Base-by-base conservation (phyloP, 2,797 vertebrate species). In the Miichthys miiuy region DNA sequence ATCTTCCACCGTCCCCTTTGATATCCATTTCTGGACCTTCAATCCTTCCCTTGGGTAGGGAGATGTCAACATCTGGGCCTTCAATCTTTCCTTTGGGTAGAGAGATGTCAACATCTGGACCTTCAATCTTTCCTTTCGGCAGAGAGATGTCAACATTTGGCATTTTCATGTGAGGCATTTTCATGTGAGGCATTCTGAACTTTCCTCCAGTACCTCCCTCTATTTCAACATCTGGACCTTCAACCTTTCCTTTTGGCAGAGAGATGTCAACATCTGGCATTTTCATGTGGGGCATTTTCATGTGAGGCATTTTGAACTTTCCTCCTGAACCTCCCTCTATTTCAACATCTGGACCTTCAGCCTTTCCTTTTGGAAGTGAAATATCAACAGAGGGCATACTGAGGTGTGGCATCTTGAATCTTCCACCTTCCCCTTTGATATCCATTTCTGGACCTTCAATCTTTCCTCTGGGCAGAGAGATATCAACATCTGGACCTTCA, bases 281-380 rank as follows among this genome's bases (percentile, higher is more conserved):
- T 44, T 72, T 81, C 4, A 86, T 16, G 16, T 90, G 47, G 76
- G 0, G 92, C 44, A 94, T 70, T 44, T 72, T 81, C 4, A 86
- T 17, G 17, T 90, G 58, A 21, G 80, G 95, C 23, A 94, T 80
- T 52, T 81, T 82, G 20, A 84, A 77, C 55, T 94, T 95, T 1
- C 38, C 63, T 0, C 79, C 72, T 0, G 6, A 5, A 0, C 20
- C 62, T 12, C 47, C 78, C 52, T 65, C 80, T 44, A 50, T 57
- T 3, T 86, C 68, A 1, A 58, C 52, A 17, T 84, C 68, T 1
- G 75, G 60, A 1, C 68, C 38, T 21, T 73, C 48, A 42, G 62
- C 12, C 17, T 72, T 68, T 34, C 56, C 48, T 56, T 52, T 89
- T 13, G 92, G 88, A 4, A 94, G 51, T 5, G 91, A 78, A 0